Base-by-base conservation (phyloP, 2,113 vertebrate species). In the Dicerorhinus sumatrensis region DNA sequence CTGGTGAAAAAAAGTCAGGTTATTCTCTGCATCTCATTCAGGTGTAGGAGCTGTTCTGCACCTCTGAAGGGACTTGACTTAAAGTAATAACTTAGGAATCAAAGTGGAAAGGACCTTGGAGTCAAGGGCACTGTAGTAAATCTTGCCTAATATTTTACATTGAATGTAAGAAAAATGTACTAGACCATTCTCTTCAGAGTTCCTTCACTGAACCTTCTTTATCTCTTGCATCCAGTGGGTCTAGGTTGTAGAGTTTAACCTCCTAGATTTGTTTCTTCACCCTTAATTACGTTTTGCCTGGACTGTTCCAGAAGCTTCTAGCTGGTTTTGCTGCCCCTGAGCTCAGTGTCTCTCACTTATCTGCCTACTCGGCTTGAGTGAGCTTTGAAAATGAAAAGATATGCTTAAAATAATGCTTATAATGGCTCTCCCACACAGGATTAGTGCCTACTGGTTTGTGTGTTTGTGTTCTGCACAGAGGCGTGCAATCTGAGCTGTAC, bases 331-430 rank as follows among this genome's bases (percentile, higher is more conserved):
- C 69, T 92, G 20, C 11, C 27, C 36, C 21, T 54, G 10, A 72
- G n/a, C 36, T 88, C 13, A 62, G 56, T 80, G 90, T 76, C 69
- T 79, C 27, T 93, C 25, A 56, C 4, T 84, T 80, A 42, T 84
- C n/a, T 89, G 13, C 48, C 31, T 76, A 4, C n/a, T 91, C 5
- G 20, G 20, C 95, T 80, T 33, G 36, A 54, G 8, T 31, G 51
- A 70, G 54, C 70, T 90, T 96, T 29, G 63, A 23, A 94, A 93
- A 62, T 65, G 69, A 93, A 95, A 88, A 69, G 13, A 27, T 73
- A 56, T 8, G 9, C 14, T 70, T 93, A 84, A 54, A 69, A 60
- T 7, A 65, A n/a, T 25, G 77, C 31, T 67, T 60, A 8, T 31
- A 76, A 72, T 42, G 14, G 8, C n/a, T 75, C 9, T 1, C 1